A percentile compares a stretch with the other conserved stretches of the same genome.
These are phyloP conservation scores for Gymnocypris eckloni DNA, from an alignment of 2,797 vertebrate species.

Conservation along the genomic window DNA sequence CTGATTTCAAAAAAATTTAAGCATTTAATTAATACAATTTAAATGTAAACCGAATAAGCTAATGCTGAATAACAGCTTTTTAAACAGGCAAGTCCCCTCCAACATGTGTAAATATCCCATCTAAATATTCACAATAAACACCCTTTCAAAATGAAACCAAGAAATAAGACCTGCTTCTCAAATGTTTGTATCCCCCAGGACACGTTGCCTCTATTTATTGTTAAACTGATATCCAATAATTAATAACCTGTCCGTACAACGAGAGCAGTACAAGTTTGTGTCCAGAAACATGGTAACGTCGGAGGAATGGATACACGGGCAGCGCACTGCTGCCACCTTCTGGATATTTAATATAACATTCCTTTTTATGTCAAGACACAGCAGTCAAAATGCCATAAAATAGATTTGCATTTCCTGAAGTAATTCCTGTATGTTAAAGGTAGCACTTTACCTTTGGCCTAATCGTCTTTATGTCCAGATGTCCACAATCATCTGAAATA, in stretches of 20 bases:
- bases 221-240: neutral
- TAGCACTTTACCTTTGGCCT: neutral
- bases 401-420: neutral
- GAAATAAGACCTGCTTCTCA: no score
- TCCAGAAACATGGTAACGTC: neutral
- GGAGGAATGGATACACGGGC: neutral
- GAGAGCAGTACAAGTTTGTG: neutral
- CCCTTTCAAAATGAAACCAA: no score
- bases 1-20: no score
- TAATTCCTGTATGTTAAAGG: neutral
- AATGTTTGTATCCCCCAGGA: no score
- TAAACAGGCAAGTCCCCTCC: no score
- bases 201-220: no score
- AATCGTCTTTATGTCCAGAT: neutral
- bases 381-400: neutral
- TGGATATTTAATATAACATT: slow-evolving; percentile 59
- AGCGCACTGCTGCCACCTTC: slow-evolving; percentile 74
- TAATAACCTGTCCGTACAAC: neutral
- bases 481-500: neutral
- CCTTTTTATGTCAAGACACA: neutral
- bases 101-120: no score
- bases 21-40: no score
- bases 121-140: no score
- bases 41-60: no score
- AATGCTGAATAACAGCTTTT: no score